Evolutionary conservation across 2,888 invertebrate genomes (phyloP), one percentile per base, ranked within the genome.

Genomic region (Thecocarcelia acutangulata): DNA sequence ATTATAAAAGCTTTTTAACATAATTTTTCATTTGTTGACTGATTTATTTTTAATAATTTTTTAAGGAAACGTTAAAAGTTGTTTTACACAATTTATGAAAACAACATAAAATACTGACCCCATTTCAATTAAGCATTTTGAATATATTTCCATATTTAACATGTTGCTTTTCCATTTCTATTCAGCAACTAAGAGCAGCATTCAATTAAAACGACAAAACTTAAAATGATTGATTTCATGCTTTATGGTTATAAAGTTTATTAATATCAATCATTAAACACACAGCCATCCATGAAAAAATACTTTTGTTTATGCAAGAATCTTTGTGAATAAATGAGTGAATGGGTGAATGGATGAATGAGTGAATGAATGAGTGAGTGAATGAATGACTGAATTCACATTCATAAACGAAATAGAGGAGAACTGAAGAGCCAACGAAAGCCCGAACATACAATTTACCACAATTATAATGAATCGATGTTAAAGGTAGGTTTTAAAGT

Each of bases 201-300:
- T 24, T 46, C 40, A 76, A 76, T 76, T 76, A 76, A 74, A 44
- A 46, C 1, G 59, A 33, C 15, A 52, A 56, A 42, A 54, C 15
- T 2, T 44, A 33, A 56, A 70, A 50, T 70, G 70, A 70, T 70
- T 64, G 70, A 77, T 77, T 77, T 63, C 48, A 40, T 77, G 40
- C 46, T 70, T 12, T 28, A 33, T 24, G 40, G 9, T 58, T 58
- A 50, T 63, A 24, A 63, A 64, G 63, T 77, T 46, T 70, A 58
- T 64, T 77, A 70, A 64, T 70, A 70, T 70, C 64, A 50, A 64
- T 70, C 50, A 70, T 58, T 63, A 56, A 63, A 56, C 61, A 56
- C n/a, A 48, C 46, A 28, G 1, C 28, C 46, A 66, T 17, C 12
- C 58, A 21, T 56, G 9, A 52, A 66, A 33, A 50, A 59, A 68